Evolutionary conservation across 2,797 vertebrate species (phyloP), one percentile per base, ranked within the genome.

Genomic region (Cossypha caffra): DNA sequence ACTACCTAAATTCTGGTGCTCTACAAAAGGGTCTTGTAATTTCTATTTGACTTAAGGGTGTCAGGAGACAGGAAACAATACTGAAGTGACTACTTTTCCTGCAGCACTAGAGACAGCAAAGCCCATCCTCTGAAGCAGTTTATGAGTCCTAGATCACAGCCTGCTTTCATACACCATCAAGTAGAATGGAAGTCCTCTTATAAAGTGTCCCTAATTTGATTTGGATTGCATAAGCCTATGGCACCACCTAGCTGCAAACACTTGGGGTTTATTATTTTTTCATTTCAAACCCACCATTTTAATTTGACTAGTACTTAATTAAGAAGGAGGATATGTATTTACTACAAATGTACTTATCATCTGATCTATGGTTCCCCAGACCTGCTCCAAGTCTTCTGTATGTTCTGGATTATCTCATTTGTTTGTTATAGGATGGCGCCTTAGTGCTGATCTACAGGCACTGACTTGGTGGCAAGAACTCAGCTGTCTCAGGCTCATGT

Each of bases 181-280:
- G 5, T 21, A 37, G 40, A 85, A 73, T 26, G 16, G 13, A 85
- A 87, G 43, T 13, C 19, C 5, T 45, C 14, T 66, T 59, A 37
- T 0, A 67, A 67, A 52, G 19, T 21, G 43, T n/a, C 6, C 4
- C 16, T 51, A 48, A n/a, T 80, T 58, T 72, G n/a, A 15, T 3
- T 73, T 20, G 37, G 19, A 81, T 91, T 94, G 33, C n/a, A 66
- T 69, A 79, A 76, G 7, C 66, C 57, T 95, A 77, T 93, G 87
- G 91, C 97, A 96, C 96, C 96, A 96, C 31, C 97, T 97, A 97
- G 96, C 95, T 95, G 95, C 78, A 90, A 83, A 83, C 42, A 63
- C 13, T 58, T 76, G 24, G 47, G n/a, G 2, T 28, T 57, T 63
- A 50, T 35, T 55, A 0, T 16, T n/a, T 78, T 69, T 63, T 35